phyloP scores from a whole-genome alignment of 2,797 vertebrate genomes.

The Leptoclinus maculatus region DNA sequence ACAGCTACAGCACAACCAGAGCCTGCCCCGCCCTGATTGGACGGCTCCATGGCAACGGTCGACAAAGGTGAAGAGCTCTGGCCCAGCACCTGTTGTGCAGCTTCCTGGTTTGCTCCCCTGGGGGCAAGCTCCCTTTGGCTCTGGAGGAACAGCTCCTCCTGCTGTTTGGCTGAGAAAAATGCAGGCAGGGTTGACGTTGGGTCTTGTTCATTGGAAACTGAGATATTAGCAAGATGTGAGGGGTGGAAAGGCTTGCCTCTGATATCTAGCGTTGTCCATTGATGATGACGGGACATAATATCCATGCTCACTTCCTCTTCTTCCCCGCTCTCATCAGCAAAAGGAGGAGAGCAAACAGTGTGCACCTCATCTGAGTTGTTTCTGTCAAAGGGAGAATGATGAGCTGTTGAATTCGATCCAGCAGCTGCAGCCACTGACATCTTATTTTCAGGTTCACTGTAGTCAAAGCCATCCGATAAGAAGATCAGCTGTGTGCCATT shows the following conservation, averaged over 20 bases:
- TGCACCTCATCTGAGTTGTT: conserved; percentile 17
- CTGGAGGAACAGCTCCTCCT: conserved; percentile 71
- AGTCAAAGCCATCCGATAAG: conserved; percentile 3
- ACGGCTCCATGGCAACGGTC: conserved; percentile 73
- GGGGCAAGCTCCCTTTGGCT: conserved; percentile 26
- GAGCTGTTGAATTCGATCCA: conserved; percentile 10
- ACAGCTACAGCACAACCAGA: conserved; percentile 61
- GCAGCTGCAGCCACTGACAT: background rate
- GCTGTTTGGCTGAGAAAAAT: conserved; percentile 58
- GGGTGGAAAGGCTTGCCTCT: conserved; percentile 22
- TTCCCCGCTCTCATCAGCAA: conserved; percentile 62
- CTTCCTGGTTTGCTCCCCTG: conserved; percentile 76
- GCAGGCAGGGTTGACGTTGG: conserved; percentile 17
- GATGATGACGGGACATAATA: conserved; percentile 36
- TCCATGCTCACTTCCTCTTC: conserved; percentile 46
- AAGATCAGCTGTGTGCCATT: conserved; percentile 10
- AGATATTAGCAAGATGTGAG: conserved; percentile 12
- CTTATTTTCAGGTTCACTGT: conserved; percentile 4
- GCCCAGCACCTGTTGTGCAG: conserved; percentile 81
- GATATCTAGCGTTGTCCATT: conserved; percentile 38
- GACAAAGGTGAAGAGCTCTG: conserved; percentile 80
- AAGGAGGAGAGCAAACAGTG: conserved; percentile 45
- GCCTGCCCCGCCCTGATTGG: conserved; percentile 71
- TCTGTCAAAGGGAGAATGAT: conserved; percentile 17
- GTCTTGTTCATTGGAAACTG: conserved; percentile 8